These are phyloP conservation scores for Salvelinus fontinalis DNA, from an alignment of 2,113 vertebrate species.

Conservation along the genomic window DNA sequence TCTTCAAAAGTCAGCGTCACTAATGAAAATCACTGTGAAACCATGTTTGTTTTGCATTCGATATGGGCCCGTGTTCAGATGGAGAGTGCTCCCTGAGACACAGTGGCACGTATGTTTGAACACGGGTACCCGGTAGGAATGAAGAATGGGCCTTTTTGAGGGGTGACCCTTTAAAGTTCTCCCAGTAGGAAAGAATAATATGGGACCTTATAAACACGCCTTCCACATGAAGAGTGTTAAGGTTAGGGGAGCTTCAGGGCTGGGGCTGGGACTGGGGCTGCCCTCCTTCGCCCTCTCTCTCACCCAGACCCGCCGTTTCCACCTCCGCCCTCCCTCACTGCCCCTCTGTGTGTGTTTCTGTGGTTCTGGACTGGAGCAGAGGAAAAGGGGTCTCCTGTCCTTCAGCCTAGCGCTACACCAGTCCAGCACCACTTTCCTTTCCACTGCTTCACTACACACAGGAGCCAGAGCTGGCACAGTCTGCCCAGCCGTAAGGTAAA, in stretches of 20 bases:
- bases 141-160: conserved; percentile 53
- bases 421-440: background rate
- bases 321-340: background rate
- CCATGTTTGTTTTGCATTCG: conserved; percentile 33
- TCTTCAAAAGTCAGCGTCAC: conserved; percentile 14
- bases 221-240: conserved; percentile 32
- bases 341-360: conserved; percentile 11
- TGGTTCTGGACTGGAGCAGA: background rate
- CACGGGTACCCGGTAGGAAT: conserved; percentile 48
- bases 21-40: conserved; percentile 20
- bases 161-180: conserved; percentile 36
- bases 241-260: conserved; percentile 26
- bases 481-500: no score
- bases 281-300: conserved; percentile 16
- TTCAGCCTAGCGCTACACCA: background rate
- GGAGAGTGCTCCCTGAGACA: conserved; percentile 4
- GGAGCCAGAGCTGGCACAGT: background rate
- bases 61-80: conserved; percentile 5
- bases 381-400: conserved; percentile 7
- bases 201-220: conserved; percentile 34
- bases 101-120: conserved; percentile 35
- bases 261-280: background rate
- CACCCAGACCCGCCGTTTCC: conserved; percentile 30
- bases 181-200: conserved; percentile 51
- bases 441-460: background rate